A percentile compares a stretch with the other conserved stretches of the same genome.
Evolutionary conservation across 2,113 vertebrate genomes (phyloP).

Genomic region (Burhinus bistriatus): DNA sequence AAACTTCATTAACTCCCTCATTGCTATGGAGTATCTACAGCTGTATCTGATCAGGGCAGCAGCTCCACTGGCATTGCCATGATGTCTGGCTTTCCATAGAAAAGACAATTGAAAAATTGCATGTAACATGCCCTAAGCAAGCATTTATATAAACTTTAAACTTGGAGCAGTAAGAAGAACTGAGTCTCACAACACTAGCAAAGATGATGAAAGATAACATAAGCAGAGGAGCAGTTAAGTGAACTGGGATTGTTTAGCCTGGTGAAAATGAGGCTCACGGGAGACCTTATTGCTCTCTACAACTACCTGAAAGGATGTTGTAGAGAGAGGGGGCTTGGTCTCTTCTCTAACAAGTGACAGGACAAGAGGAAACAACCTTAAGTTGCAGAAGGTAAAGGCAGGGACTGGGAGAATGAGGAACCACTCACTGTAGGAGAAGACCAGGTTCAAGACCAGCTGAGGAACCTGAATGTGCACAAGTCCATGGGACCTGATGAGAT

Average conservation of each 20-base stretch:
- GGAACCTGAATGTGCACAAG: too few relatives aligned
- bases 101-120: not conserved
- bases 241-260: not conserved
- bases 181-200: not conserved
- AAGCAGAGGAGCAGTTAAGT: not conserved
- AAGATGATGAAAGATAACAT: not conserved
- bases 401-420: too few relatives aligned
- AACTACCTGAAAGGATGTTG: not conserved
- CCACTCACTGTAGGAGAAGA: too few relatives aligned
- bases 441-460: too few relatives aligned
- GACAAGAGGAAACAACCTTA: not conserved
- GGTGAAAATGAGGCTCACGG: not conserved
- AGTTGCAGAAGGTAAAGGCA: not conserved
- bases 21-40: not conserved
- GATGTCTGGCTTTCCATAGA: not conserved
- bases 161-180: not conserved
- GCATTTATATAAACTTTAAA: not conserved
- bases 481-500: too few relatives aligned
- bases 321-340: not conserved
- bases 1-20: not conserved
- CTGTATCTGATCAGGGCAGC: not conserved
- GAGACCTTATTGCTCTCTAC: not conserved
- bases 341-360: not conserved
- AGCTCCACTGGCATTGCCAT: not conserved
- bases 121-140: not conserved